These are phyloP conservation scores for Tachina lurida DNA, from an alignment of 2,888 invertebrate species.

Conservation along the genomic window DNA sequence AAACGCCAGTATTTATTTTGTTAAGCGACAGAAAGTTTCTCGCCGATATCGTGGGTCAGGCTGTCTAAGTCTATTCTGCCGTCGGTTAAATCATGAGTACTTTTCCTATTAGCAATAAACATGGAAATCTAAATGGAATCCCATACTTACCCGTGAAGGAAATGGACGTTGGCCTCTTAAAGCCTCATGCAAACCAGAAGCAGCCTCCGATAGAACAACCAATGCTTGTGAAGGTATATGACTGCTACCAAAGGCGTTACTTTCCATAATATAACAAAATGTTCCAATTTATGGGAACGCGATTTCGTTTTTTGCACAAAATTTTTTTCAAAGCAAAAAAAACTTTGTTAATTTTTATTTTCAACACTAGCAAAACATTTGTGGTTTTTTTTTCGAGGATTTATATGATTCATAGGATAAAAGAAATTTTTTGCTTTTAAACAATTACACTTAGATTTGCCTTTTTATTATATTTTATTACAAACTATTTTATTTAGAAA, in stretches of 20 bases:
- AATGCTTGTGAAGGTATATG: conserved; percentile 89
- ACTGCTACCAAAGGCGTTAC: conserved; percentile 89
- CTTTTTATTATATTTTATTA: background rate
- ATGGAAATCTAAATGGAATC: background rate
- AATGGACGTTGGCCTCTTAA: conserved; percentile 90
- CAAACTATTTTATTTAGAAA: background rate
- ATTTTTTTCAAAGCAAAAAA: conserved; percentile 10
- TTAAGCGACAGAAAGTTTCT: no score
- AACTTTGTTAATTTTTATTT: conserved; percentile 1
- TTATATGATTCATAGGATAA: background rate
- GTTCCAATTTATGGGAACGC: conserved; percentile 52
- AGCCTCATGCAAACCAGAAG: conserved; percentile 89
- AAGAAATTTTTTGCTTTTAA: conserved; percentile 1
- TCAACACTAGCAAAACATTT: conserved; percentile 38
- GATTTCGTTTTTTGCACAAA: conserved; percentile 1
- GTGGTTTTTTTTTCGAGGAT: background rate
- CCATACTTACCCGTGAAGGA: conserved; percentile 86
- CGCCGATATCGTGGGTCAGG: no score
- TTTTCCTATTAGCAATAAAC: background rate
- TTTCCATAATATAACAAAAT: conserved; percentile 85
- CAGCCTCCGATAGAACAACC: conserved; percentile 90
- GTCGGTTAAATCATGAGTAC: conserved; percentile 1
- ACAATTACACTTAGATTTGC: conserved; percentile 25
- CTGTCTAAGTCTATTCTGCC: background rate
- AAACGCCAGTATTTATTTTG: no score